phyloP scores from a whole-genome alignment of 2,797 vertebrate genomes.

The Anguilla marmorata region DNA sequence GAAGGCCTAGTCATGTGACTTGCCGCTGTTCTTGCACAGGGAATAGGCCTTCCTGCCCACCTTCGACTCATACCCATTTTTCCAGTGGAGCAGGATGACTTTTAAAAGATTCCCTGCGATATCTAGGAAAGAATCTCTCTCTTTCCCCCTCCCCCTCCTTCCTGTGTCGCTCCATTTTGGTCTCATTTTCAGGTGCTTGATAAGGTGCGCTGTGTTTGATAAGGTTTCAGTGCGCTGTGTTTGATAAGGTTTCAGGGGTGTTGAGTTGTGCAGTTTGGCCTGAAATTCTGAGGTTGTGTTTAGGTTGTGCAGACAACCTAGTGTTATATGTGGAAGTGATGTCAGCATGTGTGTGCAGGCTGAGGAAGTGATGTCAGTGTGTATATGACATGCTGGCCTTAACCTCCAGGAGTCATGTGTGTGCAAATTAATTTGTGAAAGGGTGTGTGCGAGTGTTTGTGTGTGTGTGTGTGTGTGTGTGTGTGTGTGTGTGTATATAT shows the following conservation, averaged over 20 bases:
- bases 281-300: not conserved
- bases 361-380: not conserved
- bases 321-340: not conserved
- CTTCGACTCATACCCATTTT: not conserved
- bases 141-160: not conserved
- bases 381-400: not conserved
- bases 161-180: not conserved
- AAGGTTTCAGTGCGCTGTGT: too few relatives aligned
- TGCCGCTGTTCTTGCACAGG: not conserved
- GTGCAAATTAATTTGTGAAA: not conserved
- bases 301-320: not conserved
- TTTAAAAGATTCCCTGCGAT: not conserved
- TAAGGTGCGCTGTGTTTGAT: not conserved
- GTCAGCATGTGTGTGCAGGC: not conserved
- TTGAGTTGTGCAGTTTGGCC: not conserved
- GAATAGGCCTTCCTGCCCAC: not conserved
- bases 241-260: not conserved
- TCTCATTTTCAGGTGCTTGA: not conserved
- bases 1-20: not conserved
- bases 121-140: not conserved
- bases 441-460: not conserved
- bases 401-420: not conserved
- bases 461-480: not conserved
- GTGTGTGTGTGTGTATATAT: not conserved
- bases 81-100: not conserved